These are phyloP conservation scores for Lophura nycthemera DNA, from an alignment of 2,113 vertebrate species.

Conservation along the genomic window DNA sequence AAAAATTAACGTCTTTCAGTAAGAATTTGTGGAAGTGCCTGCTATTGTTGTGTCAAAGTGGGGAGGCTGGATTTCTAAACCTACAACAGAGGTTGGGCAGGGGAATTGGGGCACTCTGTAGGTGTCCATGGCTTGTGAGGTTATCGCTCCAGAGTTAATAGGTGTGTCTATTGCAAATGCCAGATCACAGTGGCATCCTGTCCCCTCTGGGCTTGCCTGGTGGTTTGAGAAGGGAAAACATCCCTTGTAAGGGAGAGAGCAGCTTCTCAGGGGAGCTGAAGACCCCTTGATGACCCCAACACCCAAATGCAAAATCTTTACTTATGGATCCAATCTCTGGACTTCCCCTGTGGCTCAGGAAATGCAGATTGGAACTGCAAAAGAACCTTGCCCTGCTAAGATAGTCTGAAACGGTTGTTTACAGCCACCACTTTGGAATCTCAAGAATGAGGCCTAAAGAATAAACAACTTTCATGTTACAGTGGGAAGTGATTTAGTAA, in stretches of 20 bases:
- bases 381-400: too few species aligned
- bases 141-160: neutral
- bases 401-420: neutral
- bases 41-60: neutral
- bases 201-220: rapidly evolving
- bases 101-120: neutral
- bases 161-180: neutral
- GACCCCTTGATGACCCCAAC: too few species aligned
- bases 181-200: neutral
- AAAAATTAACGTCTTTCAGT: neutral
- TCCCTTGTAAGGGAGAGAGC: neutral
- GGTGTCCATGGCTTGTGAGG: neutral
- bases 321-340: neutral
- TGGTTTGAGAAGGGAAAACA: neutral
- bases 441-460: rapidly evolving
- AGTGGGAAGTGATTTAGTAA: neutral
- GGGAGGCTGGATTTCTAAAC: neutral
- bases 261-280: rapidly evolving
- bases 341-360: neutral
- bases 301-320: neutral
- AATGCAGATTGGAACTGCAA: neutral
- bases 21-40: neutral
- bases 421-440: neutral
- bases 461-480: neutral
- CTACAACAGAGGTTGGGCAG: neutral